Percentiles rank a stretch among this genome's conserved stretches.
Evolutionary conservation across 37 sponge, comb jelly and placozoan species (phyloP).

Genomic region (Cliona cf. orientalis): DNA sequence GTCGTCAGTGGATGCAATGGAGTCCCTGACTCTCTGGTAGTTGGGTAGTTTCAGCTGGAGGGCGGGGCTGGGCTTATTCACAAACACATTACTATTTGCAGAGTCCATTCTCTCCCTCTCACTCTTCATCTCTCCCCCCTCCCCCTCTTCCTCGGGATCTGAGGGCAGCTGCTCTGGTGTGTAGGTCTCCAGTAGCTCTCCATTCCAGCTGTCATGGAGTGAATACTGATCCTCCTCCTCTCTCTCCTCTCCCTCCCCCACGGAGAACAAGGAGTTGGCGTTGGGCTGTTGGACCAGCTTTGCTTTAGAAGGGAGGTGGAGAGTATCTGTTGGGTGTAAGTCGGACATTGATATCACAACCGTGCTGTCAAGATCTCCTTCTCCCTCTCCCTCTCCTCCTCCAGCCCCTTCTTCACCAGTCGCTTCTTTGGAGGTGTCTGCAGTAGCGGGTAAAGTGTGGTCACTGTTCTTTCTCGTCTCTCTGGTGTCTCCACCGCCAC

Average conservation of each 20-base stretch:
- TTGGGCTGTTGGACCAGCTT: too few relatives aligned
- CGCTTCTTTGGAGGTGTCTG: too few relatives aligned
- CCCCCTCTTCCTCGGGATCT: not conserved
- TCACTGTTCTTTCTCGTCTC: not conserved
- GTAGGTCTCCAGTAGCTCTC: constrained; percentile 9
- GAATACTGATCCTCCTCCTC: not conserved
- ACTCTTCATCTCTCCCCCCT: not conserved
- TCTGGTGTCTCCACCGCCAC: not conserved
- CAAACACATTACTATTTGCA: not conserved
- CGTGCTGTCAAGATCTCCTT: not conserved
- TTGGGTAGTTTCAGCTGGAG: constrained; percentile 3
- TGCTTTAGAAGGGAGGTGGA: too few relatives aligned
- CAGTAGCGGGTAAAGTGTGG: too few relatives aligned
- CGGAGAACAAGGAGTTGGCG: too few relatives aligned
- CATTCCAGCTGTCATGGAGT: not conserved
- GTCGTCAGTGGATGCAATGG: not conserved
- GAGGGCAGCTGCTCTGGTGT: constrained; percentile 36
- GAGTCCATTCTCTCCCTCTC: not conserved
- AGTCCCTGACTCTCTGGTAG: not conserved
- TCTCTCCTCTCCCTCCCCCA: not conserved
- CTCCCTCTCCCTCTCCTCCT: not conserved
- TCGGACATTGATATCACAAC: too few relatives aligned
- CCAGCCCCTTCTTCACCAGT: not conserved
- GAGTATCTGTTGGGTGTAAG: too few relatives aligned
- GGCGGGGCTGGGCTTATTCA: not conserved